Conservation (phyloP, 2,888 invertebrate species). For the Brenthis ino region DNA sequence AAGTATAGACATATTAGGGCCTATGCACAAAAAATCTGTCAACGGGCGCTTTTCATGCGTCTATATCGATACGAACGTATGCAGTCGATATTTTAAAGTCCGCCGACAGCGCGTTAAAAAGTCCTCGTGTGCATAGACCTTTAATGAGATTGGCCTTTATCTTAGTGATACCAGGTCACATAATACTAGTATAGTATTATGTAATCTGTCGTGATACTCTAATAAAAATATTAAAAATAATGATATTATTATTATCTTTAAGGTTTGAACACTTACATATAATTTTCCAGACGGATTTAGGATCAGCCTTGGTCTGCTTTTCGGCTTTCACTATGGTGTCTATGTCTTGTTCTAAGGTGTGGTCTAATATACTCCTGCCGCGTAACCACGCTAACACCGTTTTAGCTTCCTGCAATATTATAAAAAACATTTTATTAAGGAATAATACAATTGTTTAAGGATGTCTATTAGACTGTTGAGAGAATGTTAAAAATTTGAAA, state of each 20-base stretch:
- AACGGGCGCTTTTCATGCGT: no score
- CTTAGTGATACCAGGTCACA: no score
- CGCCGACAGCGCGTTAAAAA: no score
- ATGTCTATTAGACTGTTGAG: background rate
- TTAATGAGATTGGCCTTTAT: no score
- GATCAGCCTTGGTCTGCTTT: slow-evolving; percentile 64
- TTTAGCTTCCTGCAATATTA: slow-evolving; percentile 63
- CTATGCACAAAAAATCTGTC: no score
- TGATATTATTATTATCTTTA: background rate
- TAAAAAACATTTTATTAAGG: background rate
- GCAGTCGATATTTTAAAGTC: no score
- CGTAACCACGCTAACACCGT: slow-evolving; percentile 71
- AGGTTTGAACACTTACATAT: slow-evolving; percentile 56
- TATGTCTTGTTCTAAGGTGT: slow-evolving; percentile 60
- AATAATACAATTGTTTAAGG: background rate
- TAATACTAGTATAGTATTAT: no score
- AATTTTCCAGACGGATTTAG: slow-evolving; percentile 66
- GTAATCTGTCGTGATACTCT: no score
- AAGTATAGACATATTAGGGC: no score
- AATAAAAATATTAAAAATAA: background rate
- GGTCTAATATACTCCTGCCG: slow-evolving; percentile 58
- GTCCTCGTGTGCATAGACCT: no score
- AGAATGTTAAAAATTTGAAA: no score
- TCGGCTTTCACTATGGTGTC: slow-evolving; percentile 64
- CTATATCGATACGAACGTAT: no score